Evolutionary conservation across 2,113 vertebrate genomes (phyloP).

Genomic region (Cyanocitta stelleri): DNA sequence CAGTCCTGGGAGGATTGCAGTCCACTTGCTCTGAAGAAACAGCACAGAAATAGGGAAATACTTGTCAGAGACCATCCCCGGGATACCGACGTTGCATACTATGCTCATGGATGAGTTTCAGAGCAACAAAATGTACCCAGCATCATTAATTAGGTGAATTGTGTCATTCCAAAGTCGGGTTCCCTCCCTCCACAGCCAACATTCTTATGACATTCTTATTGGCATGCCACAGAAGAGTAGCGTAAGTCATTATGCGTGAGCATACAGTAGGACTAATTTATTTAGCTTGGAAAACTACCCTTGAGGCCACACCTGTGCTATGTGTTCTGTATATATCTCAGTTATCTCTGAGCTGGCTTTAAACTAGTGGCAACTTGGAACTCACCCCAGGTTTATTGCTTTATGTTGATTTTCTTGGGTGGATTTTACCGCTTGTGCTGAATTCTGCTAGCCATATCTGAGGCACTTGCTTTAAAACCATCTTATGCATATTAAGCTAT

Average conservation of each 20-base stretch:
- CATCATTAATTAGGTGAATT: background rate
- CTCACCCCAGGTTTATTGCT: background rate
- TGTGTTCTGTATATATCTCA: background rate
- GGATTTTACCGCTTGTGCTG: background rate
- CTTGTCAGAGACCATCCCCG: background rate
- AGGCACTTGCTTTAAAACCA: background rate
- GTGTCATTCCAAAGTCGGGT: background rate
- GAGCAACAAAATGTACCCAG: background rate
- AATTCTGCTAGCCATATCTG: background rate
- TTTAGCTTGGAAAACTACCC: background rate
- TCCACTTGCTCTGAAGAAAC: background rate
- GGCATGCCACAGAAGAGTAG: background rate
- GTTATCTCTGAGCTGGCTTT: background rate
- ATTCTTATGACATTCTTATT: background rate
- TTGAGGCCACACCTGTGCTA: background rate
- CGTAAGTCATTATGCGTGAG: background rate
- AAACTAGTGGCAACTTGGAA: background rate
- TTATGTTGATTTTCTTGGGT: constrained; percentile 27
- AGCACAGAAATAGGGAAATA: background rate
- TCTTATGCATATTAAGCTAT: background rate
- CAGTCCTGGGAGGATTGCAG: background rate
- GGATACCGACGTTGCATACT: background rate
- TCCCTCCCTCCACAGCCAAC: background rate
- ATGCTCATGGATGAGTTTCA: background rate
- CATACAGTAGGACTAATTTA: background rate